These are phyloP conservation scores for Phyllotreta cruciferae DNA, from an alignment of 2,888 invertebrate genomes.

Conservation along the genomic window DNA sequence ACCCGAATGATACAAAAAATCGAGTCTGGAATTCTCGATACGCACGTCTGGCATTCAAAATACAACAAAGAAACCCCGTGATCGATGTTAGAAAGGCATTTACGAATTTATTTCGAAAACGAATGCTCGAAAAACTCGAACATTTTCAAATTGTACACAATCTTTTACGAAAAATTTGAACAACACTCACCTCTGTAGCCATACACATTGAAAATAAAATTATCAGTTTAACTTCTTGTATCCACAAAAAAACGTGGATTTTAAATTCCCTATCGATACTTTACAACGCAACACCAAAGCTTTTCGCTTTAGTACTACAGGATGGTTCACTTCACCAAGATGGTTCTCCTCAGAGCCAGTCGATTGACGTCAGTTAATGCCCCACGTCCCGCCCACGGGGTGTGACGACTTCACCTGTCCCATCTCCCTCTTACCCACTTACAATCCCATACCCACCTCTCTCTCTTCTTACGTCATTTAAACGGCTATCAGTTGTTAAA, in stretches of 20 bases:
- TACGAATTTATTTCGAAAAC: background rate
- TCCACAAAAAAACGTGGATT: constrained; percentile 49
- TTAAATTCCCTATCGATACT: constrained; percentile 41
- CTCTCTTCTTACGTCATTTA: background rate
- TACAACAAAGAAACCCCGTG: constrained; percentile 1
- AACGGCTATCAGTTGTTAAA: background rate
- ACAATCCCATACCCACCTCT: background rate
- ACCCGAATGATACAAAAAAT: constrained; percentile 16
- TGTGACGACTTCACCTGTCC: constrained; percentile 37
- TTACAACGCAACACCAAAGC: constrained; percentile 45
- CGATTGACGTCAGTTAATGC: constrained; percentile 48
- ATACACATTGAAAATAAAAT: constrained; percentile 55
- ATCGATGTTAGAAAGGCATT: constrained; percentile 1
- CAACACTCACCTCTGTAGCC: constrained; percentile 51
- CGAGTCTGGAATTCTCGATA: background rate
- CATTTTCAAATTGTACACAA: constrained; percentile 4
- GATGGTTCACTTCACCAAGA: constrained; percentile 48
- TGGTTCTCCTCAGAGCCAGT: constrained; percentile 47
- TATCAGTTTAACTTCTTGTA: constrained; percentile 46
- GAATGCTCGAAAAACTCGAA: background rate
- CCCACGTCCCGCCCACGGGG: constrained; percentile 24
- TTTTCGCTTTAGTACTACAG: constrained; percentile 45
- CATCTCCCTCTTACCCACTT: constrained; percentile 12
- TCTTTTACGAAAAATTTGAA: constrained; percentile 1
- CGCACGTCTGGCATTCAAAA: background rate